Percentiles rank a stretch among this genome's conserved stretches.
phyloP scores from a whole-genome alignment of 2,113 vertebrate genomes.

The Microtus montanus region DNA sequence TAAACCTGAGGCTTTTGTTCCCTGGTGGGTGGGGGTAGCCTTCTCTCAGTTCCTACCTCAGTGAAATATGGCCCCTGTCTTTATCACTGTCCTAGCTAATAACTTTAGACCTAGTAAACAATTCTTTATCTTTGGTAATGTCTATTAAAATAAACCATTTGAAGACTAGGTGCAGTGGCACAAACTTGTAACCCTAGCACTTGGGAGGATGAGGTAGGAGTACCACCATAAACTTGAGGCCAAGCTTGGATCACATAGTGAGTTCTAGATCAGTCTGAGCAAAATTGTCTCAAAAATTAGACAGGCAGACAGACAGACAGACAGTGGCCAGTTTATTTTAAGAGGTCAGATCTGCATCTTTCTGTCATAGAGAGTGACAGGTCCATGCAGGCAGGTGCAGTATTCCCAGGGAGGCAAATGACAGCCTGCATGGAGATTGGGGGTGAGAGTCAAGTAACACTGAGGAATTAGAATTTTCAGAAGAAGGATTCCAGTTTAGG shows the following conservation, averaged over 20 bases:
- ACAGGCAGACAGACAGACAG: background rate
- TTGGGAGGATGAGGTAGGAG: background rate
- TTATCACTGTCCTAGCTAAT: background rate
- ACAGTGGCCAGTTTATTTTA: background rate
- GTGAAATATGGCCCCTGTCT: background rate
- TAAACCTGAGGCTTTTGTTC: background rate
- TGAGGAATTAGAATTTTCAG: background rate
- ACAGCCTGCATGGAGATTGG: background rate
- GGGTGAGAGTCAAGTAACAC: background rate
- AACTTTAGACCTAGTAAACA: background rate
- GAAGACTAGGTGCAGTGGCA: no score
- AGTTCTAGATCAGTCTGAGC: background rate
- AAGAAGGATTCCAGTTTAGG: background rate
- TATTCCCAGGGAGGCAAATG: background rate
- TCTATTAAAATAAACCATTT: background rate
- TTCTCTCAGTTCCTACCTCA: background rate
- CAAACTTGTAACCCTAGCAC: background rate
- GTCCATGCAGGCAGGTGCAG: background rate
- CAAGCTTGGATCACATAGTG: background rate
- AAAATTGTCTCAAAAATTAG: background rate
- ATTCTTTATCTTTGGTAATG: background rate
- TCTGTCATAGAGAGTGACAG: background rate
- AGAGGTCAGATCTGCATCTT: background rate
- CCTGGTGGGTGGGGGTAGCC: no score
- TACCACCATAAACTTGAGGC: background rate